Evolutionary conservation across 2,797 vertebrate species (phyloP), one percentile per base, ranked within the genome.

Genomic region (Tympanoctomys barrerae): DNA sequence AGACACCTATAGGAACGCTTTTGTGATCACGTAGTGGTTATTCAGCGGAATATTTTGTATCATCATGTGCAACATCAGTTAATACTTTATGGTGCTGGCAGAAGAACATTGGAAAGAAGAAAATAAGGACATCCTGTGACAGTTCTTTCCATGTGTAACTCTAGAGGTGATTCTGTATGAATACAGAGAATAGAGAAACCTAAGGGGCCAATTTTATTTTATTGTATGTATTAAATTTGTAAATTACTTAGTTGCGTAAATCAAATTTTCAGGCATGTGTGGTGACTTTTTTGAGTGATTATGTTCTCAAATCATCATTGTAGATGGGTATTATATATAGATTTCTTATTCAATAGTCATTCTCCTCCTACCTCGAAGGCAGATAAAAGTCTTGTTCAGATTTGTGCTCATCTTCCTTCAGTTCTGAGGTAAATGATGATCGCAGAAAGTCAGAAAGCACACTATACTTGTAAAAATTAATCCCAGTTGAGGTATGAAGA

Each of bases 291-390:
- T 54, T 62, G 39, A 39, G 31, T 52, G 26, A 46, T 26, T 3
- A 13, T 3, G 28, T 68, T 71, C 42, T n/a, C 19, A 77, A 66
- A 24, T 61, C 57, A 52, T 5, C 21, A 0, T 46, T 54, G 68
- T 52, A 42, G 24, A 7, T 3, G 18, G 33, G 39, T 9, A 1
- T 24, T 21, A 0, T 73, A n/a, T 21, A 0, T 73, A n/a, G 18
- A 59, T 46, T 86, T 9, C 11, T 82, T 71, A 62, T n/a, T 94
- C 12, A 21, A 33, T 1, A 28, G 33, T 12, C 7, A 16, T 49
- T 39, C 4, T 4, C 28, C 59, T 24, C 21, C 28, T 28, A 70
- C n/a, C 21, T 36, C 22, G 11, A 11, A 39, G 66, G 1, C 10
- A 42, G 22, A 81, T 4, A 89, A 2, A 80, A 19, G 28, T 68